Base-by-base conservation (phyloP, 2,113 vertebrate genomes). In the Syrrhaptes paradoxus region DNA sequence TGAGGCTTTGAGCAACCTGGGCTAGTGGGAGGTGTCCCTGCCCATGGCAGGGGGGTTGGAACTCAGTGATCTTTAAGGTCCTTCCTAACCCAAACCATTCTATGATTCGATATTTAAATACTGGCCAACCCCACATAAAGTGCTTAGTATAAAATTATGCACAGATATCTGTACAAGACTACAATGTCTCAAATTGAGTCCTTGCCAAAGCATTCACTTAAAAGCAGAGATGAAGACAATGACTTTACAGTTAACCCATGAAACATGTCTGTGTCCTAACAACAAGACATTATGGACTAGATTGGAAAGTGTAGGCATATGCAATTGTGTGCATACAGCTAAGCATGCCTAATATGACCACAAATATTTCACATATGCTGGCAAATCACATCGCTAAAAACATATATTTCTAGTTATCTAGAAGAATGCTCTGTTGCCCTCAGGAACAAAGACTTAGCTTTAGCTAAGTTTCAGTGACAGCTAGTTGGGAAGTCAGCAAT, bases 351-450 rank as follows among this genome's bases (percentile, higher is more conserved):
- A 88, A 74, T 85, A 88, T 5, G 72, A 51, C 85, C 93, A 96
- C 90, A 96, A 95, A 77, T 90, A 95, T 93, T 87, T 85, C 61
- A 80, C 67, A 62, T 57, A 87, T 74, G 90, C 72, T 76, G 32
- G 55, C 34, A 96, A 94, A 94, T 85, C 19, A 55, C 25, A 55
- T 76, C 83, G 93, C 71, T 88, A 43, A 79, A 87, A 91, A 59
- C 85, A 83, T 20, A 36, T 51, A 77, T 67, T 2, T 2, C 24
- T 87, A 88, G 51, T 71, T 91, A 88, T 59, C 59, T 74, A 87
- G 72, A 85, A 93, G 90, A 46, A 91, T 76, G 28, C 13, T 93
- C 45, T 79, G 16, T 48, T 91, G 51, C 57, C 36, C 43, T 76
- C 51, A n/a, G 21, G 25, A 54, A 83, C 22, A 8, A 62, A 77